Conservation (phyloP, 2,888 invertebrate genomes). For the Conops quadrifasciatus region DNA sequence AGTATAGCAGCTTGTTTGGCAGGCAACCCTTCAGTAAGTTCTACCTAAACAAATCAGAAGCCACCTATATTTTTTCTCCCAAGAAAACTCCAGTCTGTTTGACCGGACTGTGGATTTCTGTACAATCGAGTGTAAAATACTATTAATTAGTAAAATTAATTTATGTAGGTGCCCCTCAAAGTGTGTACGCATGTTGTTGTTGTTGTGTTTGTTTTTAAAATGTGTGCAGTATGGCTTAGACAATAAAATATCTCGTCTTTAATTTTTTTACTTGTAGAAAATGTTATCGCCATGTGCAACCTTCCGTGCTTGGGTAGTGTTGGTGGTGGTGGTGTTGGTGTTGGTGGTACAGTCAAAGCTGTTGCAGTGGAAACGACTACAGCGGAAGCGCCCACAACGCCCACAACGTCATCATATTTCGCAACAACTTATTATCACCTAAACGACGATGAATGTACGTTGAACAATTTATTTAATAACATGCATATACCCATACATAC, state of each 20-base stretch:
- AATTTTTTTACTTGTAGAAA: constrained; percentile 61
- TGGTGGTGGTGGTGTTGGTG: constrained; percentile 46
- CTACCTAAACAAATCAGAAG: no score
- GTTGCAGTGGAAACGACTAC: constrained; percentile 55
- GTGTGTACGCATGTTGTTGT: no score
- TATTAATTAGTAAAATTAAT: no score
- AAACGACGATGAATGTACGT: constrained; percentile 65
- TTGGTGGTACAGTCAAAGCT: constrained; percentile 43
- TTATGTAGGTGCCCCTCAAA: not conserved
- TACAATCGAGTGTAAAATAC: no score
- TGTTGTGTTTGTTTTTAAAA: constrained; percentile 17
- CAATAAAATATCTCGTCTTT: constrained; percentile 35
- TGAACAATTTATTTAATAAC: constrained; percentile 31
- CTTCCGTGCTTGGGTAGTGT: constrained; percentile 59
- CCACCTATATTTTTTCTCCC: no score
- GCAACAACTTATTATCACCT: constrained; percentile 64
- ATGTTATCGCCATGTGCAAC: constrained; percentile 63
- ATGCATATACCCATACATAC: not conserved
- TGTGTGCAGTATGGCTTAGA: not conserved
- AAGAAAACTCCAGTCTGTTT: no score
- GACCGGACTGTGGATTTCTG: no score
- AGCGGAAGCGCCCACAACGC: constrained; percentile 53
- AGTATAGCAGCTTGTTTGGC: no score
- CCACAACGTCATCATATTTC: constrained; percentile 62
- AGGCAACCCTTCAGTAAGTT: no score